Base-by-base conservation (phyloP, 2,888 invertebrate genomes). In the Gymnosoma rotundatum region DNA sequence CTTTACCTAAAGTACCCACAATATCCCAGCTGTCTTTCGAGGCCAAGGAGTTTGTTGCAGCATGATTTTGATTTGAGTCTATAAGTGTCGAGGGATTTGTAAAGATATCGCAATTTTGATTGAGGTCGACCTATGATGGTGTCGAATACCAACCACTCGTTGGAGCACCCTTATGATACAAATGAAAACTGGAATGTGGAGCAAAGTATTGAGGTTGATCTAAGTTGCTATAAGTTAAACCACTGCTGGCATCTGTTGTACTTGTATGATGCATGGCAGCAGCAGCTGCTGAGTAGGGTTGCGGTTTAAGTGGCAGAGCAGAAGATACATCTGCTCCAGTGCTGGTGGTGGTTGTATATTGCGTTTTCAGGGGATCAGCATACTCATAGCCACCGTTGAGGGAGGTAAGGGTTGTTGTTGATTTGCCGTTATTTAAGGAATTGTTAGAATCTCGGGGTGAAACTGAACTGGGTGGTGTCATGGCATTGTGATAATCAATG, bases 381-480 rank as follows among this genome's bases (percentile, higher is more conserved):
- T 96, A 95, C 89, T 94, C 93, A 91, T 94, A 90, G 42, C 90
- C 90, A 87, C 96, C 94, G 12, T 87, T 87, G 1, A 78, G 76
- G 21, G 72, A 72, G 56, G 85, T 83, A 10, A 86, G 79, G 18
- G 86, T 76, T 16, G 76, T 70, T 3, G 79, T 60, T n/a, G 84
- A 58, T 70, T 85, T 85, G 91, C 92, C 87, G 83, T 93, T 90
- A 85, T 91, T 90, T 50, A 89, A 86, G 86, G 93, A 88, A 91
- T 96, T 90, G 94, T 94, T 91, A 93, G 95, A 97, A 90, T 98
- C 98, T 83, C 98, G 94, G 0, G 98, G 98, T 7, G 98, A 98
- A 1, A 98, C 98, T 5, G 98, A 98, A n/a, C 98, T 97, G 70
- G 98, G 98, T 72, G 98, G 98, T 6, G 98, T 98, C 97, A 98